Evolutionary conservation across 2,113 vertebrate species (phyloP).

Genomic region (Centropus unirufus): DNA sequence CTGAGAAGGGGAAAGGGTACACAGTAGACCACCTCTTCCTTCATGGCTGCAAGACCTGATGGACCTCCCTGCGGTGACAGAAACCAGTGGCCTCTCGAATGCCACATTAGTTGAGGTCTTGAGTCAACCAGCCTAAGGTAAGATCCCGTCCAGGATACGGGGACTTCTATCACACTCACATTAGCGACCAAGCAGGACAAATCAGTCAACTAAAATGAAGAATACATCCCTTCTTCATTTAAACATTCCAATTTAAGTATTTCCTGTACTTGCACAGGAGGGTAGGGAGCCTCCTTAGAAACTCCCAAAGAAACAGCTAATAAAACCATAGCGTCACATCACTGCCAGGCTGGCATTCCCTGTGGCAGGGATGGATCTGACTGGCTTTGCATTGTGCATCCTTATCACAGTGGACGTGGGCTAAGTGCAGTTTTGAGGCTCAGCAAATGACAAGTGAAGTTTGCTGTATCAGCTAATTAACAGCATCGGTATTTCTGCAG

Average conservation of each 20-base stretch:
- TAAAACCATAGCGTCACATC: background rate
- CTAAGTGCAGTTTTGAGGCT: background rate
- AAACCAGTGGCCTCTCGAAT: background rate
- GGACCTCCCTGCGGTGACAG: fast-evolving
- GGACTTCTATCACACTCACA: background rate
- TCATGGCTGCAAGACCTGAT: background rate
- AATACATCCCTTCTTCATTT: background rate
- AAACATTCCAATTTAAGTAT: background rate
- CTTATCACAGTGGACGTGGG: background rate
- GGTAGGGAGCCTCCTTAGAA: background rate
- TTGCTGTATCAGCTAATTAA: background rate
- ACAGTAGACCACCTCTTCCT: background rate
- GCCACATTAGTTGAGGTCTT: background rate
- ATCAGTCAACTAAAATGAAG: background rate
- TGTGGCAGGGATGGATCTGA: background rate
- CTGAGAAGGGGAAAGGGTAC: background rate
- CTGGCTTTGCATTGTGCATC: background rate
- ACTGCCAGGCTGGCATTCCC: background rate
- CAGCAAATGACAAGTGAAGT: background rate
- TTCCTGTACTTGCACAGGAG: background rate
- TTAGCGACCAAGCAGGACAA: background rate
- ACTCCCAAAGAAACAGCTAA: background rate
- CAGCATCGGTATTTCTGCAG: background rate
- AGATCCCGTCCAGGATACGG: background rate
- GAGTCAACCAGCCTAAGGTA: background rate